These are phyloP conservation scores for Blomia tropicalis DNA, from an alignment of 2,888 invertebrate species.

Conservation along the genomic window DNA sequence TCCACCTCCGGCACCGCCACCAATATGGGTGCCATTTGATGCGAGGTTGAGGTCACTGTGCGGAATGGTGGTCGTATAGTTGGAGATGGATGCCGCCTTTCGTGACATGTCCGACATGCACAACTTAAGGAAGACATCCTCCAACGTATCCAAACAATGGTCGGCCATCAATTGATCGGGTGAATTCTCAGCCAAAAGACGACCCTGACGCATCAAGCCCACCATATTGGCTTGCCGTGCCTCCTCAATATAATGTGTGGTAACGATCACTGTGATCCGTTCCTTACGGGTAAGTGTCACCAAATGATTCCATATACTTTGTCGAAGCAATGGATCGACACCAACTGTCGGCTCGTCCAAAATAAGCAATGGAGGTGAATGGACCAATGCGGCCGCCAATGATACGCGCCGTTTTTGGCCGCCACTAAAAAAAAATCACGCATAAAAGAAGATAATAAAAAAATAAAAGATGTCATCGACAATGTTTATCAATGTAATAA, in stretches of 20 bases:
- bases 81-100: slow-evolving; percentile 20
- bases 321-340: slow-evolving; percentile 62
- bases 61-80: background rate
- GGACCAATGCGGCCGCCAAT: slow-evolving; percentile 77
- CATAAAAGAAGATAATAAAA: background rate
- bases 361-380: slow-evolving; percentile 76
- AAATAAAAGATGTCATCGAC: background rate
- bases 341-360: slow-evolving; percentile 73
- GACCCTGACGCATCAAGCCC: slow-evolving; percentile 81
- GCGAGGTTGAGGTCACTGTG: background rate
- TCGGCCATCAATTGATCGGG: slow-evolving; percentile 50
- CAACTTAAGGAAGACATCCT: slow-evolving; percentile 80
- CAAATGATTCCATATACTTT: slow-evolving; percentile 38
- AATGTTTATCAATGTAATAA: background rate
- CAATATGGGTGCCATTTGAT: background rate
- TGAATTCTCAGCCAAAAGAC: slow-evolving; percentile 72
- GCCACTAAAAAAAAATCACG: slow-evolving; percentile 42
- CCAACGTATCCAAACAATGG: slow-evolving; percentile 44
- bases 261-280: slow-evolving; percentile 37
- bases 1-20: background rate
- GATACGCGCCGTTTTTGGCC: slow-evolving; percentile 80
- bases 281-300: slow-evolving; percentile 34
- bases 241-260: slow-evolving; percentile 90
- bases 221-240: slow-evolving; percentile 47
- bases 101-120: slow-evolving; percentile 34